Evolutionary conservation across 2,113 vertebrate species (phyloP), one percentile per base, ranked within the genome.

Genomic region (Protobothrops mucrosquamatus): DNA sequence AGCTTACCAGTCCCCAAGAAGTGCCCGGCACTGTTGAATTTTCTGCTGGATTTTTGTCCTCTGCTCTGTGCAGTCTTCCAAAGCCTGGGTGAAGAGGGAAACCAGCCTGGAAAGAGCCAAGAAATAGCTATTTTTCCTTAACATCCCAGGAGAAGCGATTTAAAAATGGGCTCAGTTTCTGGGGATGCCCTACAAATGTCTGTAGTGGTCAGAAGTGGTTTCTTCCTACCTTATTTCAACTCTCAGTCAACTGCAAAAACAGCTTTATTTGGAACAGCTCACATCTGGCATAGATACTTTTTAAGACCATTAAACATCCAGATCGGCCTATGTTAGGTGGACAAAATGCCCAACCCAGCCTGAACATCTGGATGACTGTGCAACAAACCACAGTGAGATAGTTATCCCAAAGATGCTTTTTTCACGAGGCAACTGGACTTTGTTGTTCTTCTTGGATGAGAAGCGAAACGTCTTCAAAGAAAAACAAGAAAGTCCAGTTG

Each of bases 1-100:
- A 26, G 91, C 96, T 92, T 95, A 97, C 97, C 97, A 96, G 20
- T 46, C 1, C 54, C 92, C 6, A 92, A 97, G 94, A 1, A 96
- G 88, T 18, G 18, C 34, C 8, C 85, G 48, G 81, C 86, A 89
- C 26, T 86, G 90, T 34, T 4, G 93, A 20, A 92, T 11, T 0
- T 94, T 61, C 64, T 34, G 57, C 92, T 97, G 95, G 48, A 97
- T 86, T 24, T 95, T 93, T 89, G 59, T 86, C 93, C 93, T 94
- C 46, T 95, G 92, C 90, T 94, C 94, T 34, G 59, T 92, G 14
- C 95, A 94, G 5, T 92, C 91, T 2, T 48, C 74, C 92, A 97
- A 92, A 29, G 96, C 95, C 29, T 93, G 88, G 46, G 85, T 93
- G 57, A 96, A 81, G 24, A 95, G 52, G 22, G 95, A 93, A 90